These are phyloP conservation scores for Mormyrus hasselquistii DNA, from an alignment of 2,797 vertebrate genomes.

Conservation along the genomic window DNA sequence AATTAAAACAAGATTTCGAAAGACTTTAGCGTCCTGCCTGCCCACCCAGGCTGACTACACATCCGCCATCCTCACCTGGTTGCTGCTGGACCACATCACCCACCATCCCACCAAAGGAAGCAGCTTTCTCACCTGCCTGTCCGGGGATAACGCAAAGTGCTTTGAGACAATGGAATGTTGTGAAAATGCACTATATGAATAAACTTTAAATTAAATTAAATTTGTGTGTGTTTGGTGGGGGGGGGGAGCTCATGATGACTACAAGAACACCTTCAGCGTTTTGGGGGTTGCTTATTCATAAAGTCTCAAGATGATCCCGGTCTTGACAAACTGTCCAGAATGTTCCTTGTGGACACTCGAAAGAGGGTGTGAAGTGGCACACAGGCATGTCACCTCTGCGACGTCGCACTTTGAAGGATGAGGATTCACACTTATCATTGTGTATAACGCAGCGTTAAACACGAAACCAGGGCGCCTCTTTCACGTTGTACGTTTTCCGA, in stretches of 20 bases:
- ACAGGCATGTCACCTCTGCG: not conserved
- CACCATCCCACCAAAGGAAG: not conserved
- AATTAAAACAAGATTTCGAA: not conserved
- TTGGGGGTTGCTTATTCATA: not conserved
- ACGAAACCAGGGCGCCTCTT: constrained; percentile 8
- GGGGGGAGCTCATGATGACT: not conserved
- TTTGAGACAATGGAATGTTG: not conserved
- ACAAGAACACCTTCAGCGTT: not conserved
- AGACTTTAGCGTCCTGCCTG: not conserved
- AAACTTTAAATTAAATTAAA: not conserved
- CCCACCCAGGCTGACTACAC: not conserved
- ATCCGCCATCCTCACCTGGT: not conserved
- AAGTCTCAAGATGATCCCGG: not conserved
- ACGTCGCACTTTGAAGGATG: not conserved
- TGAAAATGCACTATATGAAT: not conserved
- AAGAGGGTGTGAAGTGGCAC: not conserved
- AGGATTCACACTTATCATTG: constrained; percentile 16
- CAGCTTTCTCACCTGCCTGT: not conserved
- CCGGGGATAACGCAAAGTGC: not conserved
- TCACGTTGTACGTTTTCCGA: constrained; percentile 27
- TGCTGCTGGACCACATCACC: too few relatives aligned
- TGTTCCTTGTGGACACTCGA: not conserved
- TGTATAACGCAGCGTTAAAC: not conserved
- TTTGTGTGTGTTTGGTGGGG: not conserved
- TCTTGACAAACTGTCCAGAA: not conserved